Conservation (phyloP, 1,140 invertebrate species). For the Oreohelix idahoensis region DNA sequence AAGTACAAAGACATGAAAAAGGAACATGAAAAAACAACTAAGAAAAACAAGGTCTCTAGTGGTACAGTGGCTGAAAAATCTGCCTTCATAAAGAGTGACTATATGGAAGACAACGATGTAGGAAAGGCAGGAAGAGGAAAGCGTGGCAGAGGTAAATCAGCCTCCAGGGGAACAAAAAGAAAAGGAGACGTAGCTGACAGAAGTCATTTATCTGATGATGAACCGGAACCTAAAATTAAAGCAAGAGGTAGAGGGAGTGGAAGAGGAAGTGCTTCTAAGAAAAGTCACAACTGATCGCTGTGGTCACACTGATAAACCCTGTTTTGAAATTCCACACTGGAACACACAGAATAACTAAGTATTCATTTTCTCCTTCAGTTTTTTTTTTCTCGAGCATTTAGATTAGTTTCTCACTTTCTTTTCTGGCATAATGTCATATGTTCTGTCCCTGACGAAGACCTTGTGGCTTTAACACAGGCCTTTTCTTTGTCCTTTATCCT, state of each 20-base stretch:
- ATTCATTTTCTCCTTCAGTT: no score
- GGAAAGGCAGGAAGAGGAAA: constrained; percentile 31
- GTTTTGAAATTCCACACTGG: no score
- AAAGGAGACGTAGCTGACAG: not conserved
- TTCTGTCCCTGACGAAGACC: no score
- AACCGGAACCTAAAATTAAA: not conserved
- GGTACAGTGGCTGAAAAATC: not conserved
- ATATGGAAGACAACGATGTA: constrained; percentile 28
- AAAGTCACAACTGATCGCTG: no score
- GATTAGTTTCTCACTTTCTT: no score
- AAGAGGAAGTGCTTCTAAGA: no score
- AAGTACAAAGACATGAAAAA: constrained; percentile 44
- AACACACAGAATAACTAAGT: no score
- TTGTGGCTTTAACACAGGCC: no score
- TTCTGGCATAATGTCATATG: no score
- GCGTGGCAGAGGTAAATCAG: constrained; percentile 5
- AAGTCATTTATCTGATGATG: not conserved
- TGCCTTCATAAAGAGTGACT: constrained; percentile 23
- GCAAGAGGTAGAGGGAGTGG: not conserved
- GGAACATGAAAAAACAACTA: not conserved
- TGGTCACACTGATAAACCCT: no score
- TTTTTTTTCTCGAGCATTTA: no score
- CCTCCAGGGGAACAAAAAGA: not conserved
- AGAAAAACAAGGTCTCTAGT: not conserved
- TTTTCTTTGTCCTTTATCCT: no score